These are phyloP conservation scores for Oncorhynchus clarkii DNA, from an alignment of 2,113 vertebrate species.

Conservation along the genomic window DNA sequence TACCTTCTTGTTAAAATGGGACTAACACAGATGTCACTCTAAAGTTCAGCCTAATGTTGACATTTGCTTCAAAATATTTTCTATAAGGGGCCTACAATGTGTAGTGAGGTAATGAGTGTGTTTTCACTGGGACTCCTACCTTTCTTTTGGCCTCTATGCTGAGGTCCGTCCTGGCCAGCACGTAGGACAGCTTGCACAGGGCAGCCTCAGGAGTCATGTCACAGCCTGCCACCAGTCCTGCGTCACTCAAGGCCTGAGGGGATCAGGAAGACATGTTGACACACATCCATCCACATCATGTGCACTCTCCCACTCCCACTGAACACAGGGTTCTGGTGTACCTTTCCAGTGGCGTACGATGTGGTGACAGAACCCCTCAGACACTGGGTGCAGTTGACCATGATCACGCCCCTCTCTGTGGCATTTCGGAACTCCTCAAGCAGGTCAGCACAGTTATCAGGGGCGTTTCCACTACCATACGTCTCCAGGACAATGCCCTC, in stretches of 20 bases:
- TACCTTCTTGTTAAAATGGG: too few relatives aligned
- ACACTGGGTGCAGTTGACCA: slow-evolving; percentile 94
- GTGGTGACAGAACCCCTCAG: slow-evolving; percentile 83
- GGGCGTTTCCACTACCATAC: slow-evolving; percentile 90
- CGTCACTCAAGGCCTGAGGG: slow-evolving; percentile 62
- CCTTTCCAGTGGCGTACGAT: slow-evolving; percentile 84
- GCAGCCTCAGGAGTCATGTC: slow-evolving; percentile 97
- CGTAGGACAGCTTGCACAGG: slow-evolving; percentile 89
- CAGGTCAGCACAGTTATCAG: slow-evolving; percentile 82
- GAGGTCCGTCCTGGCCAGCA: slow-evolving; percentile 77
- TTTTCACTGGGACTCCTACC: slow-evolving; percentile 64
- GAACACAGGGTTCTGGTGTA: slow-evolving; percentile 29
- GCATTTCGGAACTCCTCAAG: slow-evolving; percentile 82
- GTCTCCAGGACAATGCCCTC: slow-evolving; percentile 93
- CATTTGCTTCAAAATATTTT: too few relatives aligned
- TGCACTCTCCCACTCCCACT: background rate
- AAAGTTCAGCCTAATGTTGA: too few relatives aligned
- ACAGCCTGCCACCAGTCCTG: slow-evolving; percentile 80
- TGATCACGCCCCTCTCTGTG: slow-evolving; percentile 74
- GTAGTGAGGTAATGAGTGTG: too few relatives aligned
- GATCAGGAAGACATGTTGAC: slow-evolving; percentile 2
- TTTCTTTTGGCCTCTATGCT: slow-evolving; percentile 71
- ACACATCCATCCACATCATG: background rate
- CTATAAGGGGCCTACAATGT: too few relatives aligned
- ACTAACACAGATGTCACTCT: too few relatives aligned